Base-by-base conservation (phyloP, 2,888 invertebrate genomes). In the Hoplodrina blanda region DNA sequence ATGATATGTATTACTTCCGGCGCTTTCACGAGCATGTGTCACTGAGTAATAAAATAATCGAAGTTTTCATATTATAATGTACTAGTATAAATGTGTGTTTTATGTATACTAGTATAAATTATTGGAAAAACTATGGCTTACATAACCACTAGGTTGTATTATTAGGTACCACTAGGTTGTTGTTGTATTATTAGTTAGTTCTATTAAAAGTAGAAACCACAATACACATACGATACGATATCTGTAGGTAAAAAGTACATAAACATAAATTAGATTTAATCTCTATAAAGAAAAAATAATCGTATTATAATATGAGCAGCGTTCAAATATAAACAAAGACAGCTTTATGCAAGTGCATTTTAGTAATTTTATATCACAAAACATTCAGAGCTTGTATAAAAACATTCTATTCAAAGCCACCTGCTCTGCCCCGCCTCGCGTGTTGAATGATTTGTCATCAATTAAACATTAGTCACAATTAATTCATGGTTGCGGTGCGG, bases 1-100 rank as follows among this genome's bases (percentile, higher is more conserved):
- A 82, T 65, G 66, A 81, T 82, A 84, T 83, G 82, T 84, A 81
- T 86, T 85, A 85, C 89, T 89, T 91, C 91, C 90, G 89, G 86
- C 87, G 88, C 85, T 90, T 90, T 90, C 87, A 89, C 87, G 81
- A 83, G 69, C 81, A 82, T 83, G 78, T 85, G 80, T 82, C 83
- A 81, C 78, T 69, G 69, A 72, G 76, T 70, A 82, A 82, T 81
- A 76, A 80, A 82, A 81, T 78, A 79, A 78, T 81, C 62, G 71
- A 80, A 60, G 70, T 76, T 78, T n/a, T 77, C 62, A 69, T 41
- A 41, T n/a, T 33, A 10, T 11, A 57, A 19, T 33, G 20, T 60
- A 41, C n/a, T 19, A n/a, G 33, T 59, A 60, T 54, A 52, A 25
- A 56, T 56, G n/a, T 25, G 17, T 46, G 13, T 41, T 33, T 0